These are phyloP conservation scores for Tolypeutes matacus DNA, from an alignment of 2,797 vertebrate species.

Conservation along the genomic window DNA sequence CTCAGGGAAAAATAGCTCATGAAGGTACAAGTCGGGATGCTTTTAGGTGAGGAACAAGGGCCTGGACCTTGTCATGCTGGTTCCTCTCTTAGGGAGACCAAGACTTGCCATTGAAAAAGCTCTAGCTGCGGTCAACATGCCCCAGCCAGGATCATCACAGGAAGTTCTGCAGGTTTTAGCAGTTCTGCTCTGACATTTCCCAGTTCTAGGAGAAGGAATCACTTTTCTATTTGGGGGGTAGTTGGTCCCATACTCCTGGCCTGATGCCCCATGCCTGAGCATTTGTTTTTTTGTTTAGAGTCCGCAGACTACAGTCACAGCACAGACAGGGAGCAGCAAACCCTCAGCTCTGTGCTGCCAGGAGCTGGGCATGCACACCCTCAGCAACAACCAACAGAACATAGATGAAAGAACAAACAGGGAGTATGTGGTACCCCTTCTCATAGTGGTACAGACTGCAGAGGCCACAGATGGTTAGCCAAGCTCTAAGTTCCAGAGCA, in stretches of 20 bases:
- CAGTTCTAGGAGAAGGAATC: constrained; percentile 49
- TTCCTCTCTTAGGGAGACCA: neutral
- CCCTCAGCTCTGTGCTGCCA: neutral
- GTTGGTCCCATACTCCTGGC: constrained; percentile 17
- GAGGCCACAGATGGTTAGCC: neutral
- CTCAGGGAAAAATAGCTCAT: neutral
- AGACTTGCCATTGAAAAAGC: constrained; percentile 23
- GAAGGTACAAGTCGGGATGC: neutral
- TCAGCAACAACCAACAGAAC: neutral
- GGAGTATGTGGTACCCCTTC: neutral
- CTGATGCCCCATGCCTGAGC: neutral
- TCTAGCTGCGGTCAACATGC: neutral
- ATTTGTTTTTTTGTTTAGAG: constrained; percentile 53
- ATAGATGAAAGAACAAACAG: neutral
- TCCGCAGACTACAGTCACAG: neutral
- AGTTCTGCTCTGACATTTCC: constrained; percentile 48
- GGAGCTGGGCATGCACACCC: neutral
- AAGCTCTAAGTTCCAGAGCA: neutral
- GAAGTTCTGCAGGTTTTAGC: constrained; percentile 12
- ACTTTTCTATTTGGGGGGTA: constrained; percentile 35
- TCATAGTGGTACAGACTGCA: neutral
- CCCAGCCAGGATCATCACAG: neutral
- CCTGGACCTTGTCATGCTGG: neutral
- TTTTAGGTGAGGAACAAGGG: neutral
- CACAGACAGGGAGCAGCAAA: constrained; percentile 12